Conservation (phyloP, 2,797 vertebrate genomes). For the Picus viridis region DNA sequence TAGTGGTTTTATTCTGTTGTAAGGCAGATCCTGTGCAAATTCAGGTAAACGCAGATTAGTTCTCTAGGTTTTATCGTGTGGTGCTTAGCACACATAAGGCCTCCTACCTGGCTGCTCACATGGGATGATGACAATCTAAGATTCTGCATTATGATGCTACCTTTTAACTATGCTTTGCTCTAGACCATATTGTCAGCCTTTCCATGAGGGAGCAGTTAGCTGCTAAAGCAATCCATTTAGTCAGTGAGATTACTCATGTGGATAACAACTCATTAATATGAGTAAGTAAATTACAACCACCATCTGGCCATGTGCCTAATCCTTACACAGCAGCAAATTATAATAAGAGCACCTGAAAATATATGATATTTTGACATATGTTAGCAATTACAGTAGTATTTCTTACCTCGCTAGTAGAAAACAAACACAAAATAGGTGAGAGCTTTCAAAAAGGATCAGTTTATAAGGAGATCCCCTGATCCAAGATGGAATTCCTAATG, state of each 20-base stretch:
- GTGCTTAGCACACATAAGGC: not conserved
- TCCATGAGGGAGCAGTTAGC: constrained; percentile 7
- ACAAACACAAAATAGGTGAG: not conserved
- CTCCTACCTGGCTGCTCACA: not conserved
- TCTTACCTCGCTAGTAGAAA: not conserved
- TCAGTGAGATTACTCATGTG: not conserved
- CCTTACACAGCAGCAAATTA: not conserved
- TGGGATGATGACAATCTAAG: not conserved
- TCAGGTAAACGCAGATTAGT: not conserved
- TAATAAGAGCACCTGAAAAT: not conserved
- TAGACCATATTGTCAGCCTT: not conserved
- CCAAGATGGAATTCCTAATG: not conserved
- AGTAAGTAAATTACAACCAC: constrained; percentile 40
- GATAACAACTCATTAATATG: constrained; percentile 19
- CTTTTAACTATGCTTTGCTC: constrained; percentile 1
- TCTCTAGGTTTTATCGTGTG: not conserved
- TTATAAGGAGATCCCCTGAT: not conserved
- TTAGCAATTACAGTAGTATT: not conserved
- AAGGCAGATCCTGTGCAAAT: not conserved
- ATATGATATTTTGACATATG: not conserved
- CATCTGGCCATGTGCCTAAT: constrained; percentile 36
- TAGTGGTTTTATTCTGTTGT: not conserved
- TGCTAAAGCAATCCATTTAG: constrained; percentile 2
- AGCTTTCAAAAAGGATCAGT: constrained; percentile 12
- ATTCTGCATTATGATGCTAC: not conserved